Conservation (phyloP, 1,140 invertebrate species). For the Penaeus japonicus region DNA sequence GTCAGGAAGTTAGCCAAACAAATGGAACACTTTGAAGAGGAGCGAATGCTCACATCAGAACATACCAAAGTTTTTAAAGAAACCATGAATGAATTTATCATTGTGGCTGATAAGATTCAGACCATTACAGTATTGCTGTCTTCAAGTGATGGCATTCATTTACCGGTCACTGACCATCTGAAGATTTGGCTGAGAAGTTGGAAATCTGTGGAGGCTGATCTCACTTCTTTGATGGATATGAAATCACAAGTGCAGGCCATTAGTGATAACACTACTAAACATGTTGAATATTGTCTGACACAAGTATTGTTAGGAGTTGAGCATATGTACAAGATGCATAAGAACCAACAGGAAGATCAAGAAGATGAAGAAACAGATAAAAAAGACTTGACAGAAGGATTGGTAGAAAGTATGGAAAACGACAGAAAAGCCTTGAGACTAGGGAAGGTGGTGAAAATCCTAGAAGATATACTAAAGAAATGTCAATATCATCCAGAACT, state of each 20-base stretch:
- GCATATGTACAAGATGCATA: slow-evolving; percentile 9
- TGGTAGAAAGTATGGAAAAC: slow-evolving; percentile 10
- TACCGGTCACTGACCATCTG: slow-evolving; percentile 4
- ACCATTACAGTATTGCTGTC: not conserved
- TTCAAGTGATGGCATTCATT: not conserved
- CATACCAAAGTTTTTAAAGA: not conserved
- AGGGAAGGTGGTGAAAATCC: not conserved
- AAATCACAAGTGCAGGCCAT: not conserved
- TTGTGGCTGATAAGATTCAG: slow-evolving; percentile 1
- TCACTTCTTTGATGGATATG: not conserved
- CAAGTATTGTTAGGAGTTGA: slow-evolving; percentile 29
- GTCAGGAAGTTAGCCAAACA: slow-evolving; percentile 3
- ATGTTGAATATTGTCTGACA: slow-evolving; percentile 35
- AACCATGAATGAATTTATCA: not conserved
- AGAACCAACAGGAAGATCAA: not conserved
- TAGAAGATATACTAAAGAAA: slow-evolving; percentile 19
- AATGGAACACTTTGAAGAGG: slow-evolving; percentile 23
- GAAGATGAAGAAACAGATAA: not conserved
- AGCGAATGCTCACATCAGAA: slow-evolving; percentile 19
- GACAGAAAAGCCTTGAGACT: slow-evolving; percentile 16
- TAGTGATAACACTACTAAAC: not conserved
- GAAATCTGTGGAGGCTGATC: not conserved
- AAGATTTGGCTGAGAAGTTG: slow-evolving; percentile 16
- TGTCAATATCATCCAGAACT: slow-evolving; percentile 17
- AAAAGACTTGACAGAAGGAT: not conserved